Percentiles rank a stretch among this genome's conserved stretches.
Conservation (phyloP, 1,140 invertebrate species). For the Euborellia annulipes region DNA sequence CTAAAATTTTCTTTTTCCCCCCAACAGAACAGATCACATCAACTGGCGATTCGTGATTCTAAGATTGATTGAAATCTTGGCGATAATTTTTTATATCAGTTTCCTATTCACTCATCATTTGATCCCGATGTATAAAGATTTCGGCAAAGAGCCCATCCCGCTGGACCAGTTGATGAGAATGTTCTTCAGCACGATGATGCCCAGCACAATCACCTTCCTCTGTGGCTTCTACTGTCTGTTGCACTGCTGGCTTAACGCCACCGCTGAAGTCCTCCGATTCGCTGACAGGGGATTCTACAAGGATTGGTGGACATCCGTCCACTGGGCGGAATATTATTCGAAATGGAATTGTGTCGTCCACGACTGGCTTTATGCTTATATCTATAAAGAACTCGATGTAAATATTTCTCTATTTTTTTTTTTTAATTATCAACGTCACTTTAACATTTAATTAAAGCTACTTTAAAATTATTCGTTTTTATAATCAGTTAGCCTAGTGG, state of each 20-base stretch:
- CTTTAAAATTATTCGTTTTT: no score
- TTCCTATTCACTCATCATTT: constrained; percentile 64
- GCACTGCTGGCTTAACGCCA: constrained; percentile 79
- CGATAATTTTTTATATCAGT: constrained; percentile 59
- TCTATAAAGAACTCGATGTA: no score
- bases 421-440: no score
- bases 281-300: constrained; percentile 73
- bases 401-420: no score
- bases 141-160: constrained; percentile 36
- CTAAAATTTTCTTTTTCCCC: no score
- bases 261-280: constrained; percentile 72
- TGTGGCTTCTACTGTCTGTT: constrained; percentile 71
- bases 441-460: no score
- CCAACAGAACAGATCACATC: constrained; percentile 50
- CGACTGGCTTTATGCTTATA: no score
- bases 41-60: constrained; percentile 55
- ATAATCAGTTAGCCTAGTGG: no score
- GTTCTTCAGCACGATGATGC: constrained; percentile 57
- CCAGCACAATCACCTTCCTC: constrained; percentile 54
- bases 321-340: no score
- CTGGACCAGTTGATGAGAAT: constrained; percentile 40
- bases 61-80: constrained; percentile 55
- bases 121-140: constrained; percentile 50
- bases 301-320: no score
- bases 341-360: no score